phyloP scores from a whole-genome alignment of 1,140 invertebrate genomes.

The Brachionus plicatilis region DNA sequence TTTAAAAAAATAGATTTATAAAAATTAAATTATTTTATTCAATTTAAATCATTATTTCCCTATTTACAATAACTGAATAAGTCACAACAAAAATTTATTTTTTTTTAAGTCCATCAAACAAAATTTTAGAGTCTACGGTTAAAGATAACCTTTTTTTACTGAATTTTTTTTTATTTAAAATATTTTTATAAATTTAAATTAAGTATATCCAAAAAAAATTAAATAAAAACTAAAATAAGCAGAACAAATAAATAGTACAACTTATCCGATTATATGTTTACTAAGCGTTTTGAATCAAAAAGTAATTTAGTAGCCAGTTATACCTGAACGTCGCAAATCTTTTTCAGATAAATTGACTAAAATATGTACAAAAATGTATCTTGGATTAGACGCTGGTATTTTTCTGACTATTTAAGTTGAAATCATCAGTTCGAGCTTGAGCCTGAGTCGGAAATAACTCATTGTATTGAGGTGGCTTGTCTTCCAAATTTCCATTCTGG shows the following conservation, averaged over 20 bases:
- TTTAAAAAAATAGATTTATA: neutral
- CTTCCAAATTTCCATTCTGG: neutral
- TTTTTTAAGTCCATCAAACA: neutral
- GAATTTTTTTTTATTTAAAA: neutral
- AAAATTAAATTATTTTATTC: neutral
- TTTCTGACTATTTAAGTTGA: neutral
- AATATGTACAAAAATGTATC: neutral
- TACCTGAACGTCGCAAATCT: neutral
- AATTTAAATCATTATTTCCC: neutral
- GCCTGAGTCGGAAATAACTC: neutral
- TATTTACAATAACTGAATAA: neutral
- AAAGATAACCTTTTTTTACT: neutral
- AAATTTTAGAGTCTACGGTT: neutral
- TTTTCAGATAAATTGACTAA: neutral
- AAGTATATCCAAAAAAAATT: neutral
- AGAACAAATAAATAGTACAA: neutral
- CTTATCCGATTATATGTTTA: neutral
- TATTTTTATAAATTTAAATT: neutral
- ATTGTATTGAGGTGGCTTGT: constrained; percentile 23
- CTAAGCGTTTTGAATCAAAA: neutral
- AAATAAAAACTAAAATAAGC: neutral
- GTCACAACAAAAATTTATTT: neutral
- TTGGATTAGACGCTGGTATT: neutral
- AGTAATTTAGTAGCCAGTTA: neutral
- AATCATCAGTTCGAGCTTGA: neutral